Conservation (phyloP, 2,113 vertebrate genomes). For the Otocyon megalotis region DNA sequence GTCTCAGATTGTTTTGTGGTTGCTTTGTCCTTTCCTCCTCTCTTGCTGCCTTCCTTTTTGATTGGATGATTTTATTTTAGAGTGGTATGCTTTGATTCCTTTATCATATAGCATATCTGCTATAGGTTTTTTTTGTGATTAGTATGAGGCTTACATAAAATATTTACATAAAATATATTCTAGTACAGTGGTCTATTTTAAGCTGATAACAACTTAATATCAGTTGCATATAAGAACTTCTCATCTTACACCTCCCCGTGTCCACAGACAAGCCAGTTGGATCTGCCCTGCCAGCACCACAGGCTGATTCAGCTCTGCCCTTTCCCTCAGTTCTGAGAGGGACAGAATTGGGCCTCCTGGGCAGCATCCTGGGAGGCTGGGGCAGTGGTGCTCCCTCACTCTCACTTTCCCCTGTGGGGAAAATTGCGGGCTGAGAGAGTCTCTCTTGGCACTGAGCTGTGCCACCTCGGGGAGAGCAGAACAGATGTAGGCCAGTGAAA, state of each 20-base stretch:
- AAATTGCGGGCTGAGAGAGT: background rate
- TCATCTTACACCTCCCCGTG: background rate
- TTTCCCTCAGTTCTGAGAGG: background rate
- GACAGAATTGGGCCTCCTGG: background rate
- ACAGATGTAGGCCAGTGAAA: too few relatives aligned
- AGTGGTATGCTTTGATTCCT: background rate
- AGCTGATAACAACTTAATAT: background rate
- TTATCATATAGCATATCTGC: background rate
- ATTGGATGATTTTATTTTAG: background rate
- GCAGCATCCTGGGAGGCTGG: background rate
- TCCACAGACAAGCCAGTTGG: background rate
- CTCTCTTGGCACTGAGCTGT: background rate
- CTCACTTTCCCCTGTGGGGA: background rate
- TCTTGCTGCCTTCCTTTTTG: background rate
- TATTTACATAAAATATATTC: background rate
- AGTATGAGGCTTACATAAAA: background rate
- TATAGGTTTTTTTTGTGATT: background rate
- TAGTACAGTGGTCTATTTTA: background rate
- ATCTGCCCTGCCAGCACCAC: rapidly evolving
- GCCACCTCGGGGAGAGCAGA: background rate
- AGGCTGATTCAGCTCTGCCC: background rate
- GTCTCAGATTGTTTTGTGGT: background rate
- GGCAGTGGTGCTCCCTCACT: background rate
- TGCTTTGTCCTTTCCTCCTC: background rate
- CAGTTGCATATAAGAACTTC: background rate